phyloP scores from a whole-genome alignment of 2,797 vertebrate species.

The Coregonus sp. region DNA sequence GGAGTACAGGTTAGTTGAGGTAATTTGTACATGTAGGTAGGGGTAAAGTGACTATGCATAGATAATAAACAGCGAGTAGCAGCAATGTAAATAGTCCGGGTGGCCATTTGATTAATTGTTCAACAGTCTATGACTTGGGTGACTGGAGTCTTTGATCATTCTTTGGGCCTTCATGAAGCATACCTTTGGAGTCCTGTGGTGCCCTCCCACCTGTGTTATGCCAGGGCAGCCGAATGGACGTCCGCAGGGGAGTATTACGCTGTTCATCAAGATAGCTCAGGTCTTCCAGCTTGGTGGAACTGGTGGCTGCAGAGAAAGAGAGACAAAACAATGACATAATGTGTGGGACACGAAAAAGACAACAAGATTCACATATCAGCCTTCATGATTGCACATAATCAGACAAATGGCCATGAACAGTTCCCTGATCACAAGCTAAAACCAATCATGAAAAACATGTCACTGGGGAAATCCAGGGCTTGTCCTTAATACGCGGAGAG shows the following conservation, averaged over 20 bases:
- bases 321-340: not conserved
- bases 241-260: slow-evolving; percentile 89
- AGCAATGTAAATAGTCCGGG: no score
- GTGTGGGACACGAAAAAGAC: slow-evolving; percentile 19
- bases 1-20: no score
- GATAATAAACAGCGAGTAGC: no score
- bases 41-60: no score
- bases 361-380: not conserved
- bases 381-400: not conserved
- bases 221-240: slow-evolving; percentile 95
- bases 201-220: slow-evolving; percentile 89
- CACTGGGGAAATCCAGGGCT: not conserved
- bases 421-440: not conserved
- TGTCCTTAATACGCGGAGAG: not conserved
- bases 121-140: no score
- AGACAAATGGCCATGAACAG: not conserved
- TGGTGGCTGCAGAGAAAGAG: slow-evolving; percentile 82
- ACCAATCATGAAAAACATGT: not conserved
- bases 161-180: not conserved
- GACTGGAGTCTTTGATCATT: no score
- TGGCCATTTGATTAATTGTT: no score
- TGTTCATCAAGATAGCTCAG: slow-evolving; percentile 94
- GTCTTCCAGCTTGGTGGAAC: slow-evolving; percentile 97
- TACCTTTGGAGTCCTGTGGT: slow-evolving; percentile 90
- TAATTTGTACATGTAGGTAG: no score